Evolutionary conservation across 2,797 vertebrate species (phyloP).

Genomic region (Pterois miles): DNA sequence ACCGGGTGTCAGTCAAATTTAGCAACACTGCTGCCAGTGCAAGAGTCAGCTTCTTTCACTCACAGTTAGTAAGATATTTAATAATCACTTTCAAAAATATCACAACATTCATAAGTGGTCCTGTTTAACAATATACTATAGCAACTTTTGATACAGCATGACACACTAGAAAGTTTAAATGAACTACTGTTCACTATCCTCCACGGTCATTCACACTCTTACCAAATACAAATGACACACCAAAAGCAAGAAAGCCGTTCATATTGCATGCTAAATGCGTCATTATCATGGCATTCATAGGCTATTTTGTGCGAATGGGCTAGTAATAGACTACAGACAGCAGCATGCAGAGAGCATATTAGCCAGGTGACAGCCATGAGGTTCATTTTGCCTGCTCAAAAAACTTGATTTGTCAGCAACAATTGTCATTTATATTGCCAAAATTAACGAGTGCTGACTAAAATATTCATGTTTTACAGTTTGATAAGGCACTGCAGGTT

Average conservation of each 20-base stretch:
- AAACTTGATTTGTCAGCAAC: too few species aligned
- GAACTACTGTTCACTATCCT: not conserved
- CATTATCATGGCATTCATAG: too few species aligned
- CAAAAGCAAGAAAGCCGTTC: too few species aligned
- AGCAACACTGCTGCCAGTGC: not conserved
- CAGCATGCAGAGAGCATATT: too few species aligned
- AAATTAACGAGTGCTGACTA: not conserved
- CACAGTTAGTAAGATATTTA: not conserved
- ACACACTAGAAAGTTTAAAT: not conserved
- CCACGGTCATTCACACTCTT: not conserved
- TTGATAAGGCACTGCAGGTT: not conserved
- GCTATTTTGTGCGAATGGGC: too few species aligned
- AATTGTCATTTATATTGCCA: too few species aligned
- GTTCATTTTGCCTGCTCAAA: not conserved
- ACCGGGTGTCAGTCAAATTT: not conserved
- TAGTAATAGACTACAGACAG: too few species aligned
- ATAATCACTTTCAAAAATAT: not conserved
- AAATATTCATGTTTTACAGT: not conserved
- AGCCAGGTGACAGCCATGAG: too few species aligned
- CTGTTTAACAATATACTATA: too few species aligned
- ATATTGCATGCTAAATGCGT: too few species aligned
- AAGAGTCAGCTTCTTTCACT: not conserved
- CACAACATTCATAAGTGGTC: not conserved
- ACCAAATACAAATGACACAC: too few species aligned
- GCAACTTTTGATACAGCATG: not conserved